Evolutionary conservation across 2,888 invertebrate species (phyloP).

Genomic region (Nemoura dubitans): DNA sequence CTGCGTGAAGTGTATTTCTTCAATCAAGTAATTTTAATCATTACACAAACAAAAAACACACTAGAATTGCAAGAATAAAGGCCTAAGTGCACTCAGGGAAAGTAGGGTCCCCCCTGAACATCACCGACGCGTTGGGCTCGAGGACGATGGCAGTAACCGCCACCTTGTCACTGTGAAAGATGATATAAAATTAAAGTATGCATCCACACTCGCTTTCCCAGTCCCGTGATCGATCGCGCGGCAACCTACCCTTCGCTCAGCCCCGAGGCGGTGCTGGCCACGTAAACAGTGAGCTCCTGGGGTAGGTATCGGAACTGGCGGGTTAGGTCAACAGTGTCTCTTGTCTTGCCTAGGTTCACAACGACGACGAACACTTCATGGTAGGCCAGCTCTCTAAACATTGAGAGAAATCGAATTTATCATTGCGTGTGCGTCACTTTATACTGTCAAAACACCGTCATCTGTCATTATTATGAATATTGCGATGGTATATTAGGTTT

Average conservation of each 20-base stretch:
- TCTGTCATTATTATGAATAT: too few relatives aligned
- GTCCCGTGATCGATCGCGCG: background rate
- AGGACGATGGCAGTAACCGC: background rate
- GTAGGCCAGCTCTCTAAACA: constrained; percentile 3
- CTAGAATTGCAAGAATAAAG: background rate
- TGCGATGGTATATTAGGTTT: too few relatives aligned
- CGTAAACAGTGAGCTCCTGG: background rate
- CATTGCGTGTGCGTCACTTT: background rate
- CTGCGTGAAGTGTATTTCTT: background rate
- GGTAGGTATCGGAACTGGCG: background rate
- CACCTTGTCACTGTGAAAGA: constrained; percentile 25
- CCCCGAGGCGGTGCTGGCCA: constrained; percentile 9
- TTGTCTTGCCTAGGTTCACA: constrained; percentile 13
- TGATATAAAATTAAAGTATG: background rate
- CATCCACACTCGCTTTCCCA: background rate
- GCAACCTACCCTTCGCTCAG: background rate
- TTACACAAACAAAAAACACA: background rate
- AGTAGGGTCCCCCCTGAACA: constrained; percentile 15
- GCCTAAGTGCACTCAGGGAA: background rate
- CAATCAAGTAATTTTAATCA: background rate
- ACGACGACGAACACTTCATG: background rate
- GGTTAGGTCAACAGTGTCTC: constrained; percentile 9
- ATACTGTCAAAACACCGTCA: background rate
- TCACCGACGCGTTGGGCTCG: constrained; percentile 7
- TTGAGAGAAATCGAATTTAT: too few relatives aligned